Evolutionary conservation across 2,797 vertebrate species (phyloP), one percentile per base, ranked within the genome.

Genomic region (Anas georgica): DNA sequence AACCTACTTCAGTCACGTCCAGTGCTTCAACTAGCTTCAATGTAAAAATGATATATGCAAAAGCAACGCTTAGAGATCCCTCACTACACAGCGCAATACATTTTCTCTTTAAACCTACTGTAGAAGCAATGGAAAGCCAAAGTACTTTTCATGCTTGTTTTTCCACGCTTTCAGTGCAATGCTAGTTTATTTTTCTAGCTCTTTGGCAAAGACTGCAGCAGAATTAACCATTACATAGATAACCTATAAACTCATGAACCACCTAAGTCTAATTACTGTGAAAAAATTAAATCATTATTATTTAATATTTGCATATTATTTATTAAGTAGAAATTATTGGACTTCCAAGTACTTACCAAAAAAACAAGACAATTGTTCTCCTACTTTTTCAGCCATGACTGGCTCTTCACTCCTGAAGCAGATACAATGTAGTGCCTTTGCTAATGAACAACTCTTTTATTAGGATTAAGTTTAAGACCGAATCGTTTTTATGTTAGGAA

Each of bases 261-360:
- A 64, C 16, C 35, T 58, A 60, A 55, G 13, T 9, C 9, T 66
- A 4, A 59, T 12, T 62, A 55, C 23, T 69, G 33, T 84, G 2
- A 76, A 82, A 78, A 43, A 84, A 59, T 28, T 72, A 66, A 37
- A 60, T 41, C 0, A 43, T n/a, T 78, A 48, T 48, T 66, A 21
- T 20, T 48, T 22, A 60, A 33, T 60, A 90, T 69, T 82, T 58
- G 64, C 75, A 50, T 10, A 70, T 11, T 9, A 35, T 35, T 82
- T 35, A 79, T 23, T 39, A 46, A 60, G 50, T 2, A 84, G 1
- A 83, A 72, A 66, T 59, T 33, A 66, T 3, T 39, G 28, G 8
- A 35, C 48, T 83, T 86, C 62, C 39, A 86, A 86, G 55, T 82
- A 88, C 82, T 88, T 92, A 81, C 48, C 76, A 83, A 21, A 64